A percentile compares a stretch with the other conserved stretches of the same genome.
Evolutionary conservation across 2,113 vertebrate genomes (phyloP).

Genomic region (Ellobius talpinus): DNA sequence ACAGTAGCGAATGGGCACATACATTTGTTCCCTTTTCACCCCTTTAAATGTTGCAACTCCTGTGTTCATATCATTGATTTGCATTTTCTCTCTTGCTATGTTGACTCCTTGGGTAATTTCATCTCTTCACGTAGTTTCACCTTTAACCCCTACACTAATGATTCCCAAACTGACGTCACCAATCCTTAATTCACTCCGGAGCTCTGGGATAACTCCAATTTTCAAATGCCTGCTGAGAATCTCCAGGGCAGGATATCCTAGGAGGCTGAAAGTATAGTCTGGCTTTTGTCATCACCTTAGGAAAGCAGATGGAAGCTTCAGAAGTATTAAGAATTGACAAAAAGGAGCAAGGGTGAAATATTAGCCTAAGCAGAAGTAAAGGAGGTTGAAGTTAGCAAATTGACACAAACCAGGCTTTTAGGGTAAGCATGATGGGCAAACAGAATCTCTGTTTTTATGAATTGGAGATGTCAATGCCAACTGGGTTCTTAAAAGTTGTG

Average conservation of each 20-base stretch:
- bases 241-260: slow-evolving; percentile 77
- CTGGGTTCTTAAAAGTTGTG: slow-evolving; percentile 45
- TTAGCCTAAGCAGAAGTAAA: slow-evolving; percentile 52
- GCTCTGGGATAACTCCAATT: slow-evolving; percentile 76
- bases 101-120: slow-evolving; percentile 72
- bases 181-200: slow-evolving; percentile 72
- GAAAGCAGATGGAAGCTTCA: slow-evolving; percentile 62
- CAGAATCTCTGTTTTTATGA: slow-evolving; percentile 19
- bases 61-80: slow-evolving; percentile 67
- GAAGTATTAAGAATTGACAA: slow-evolving; percentile 49
- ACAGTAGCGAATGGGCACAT: too few species aligned
- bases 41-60: slow-evolving; percentile 55
- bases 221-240: slow-evolving; percentile 76
- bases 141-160: slow-evolving; percentile 77
- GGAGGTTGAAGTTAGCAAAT: slow-evolving; percentile 27
- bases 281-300: slow-evolving; percentile 75
- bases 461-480: background rate
- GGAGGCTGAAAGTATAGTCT: slow-evolving; percentile 67
- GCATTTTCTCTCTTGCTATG: slow-evolving; percentile 67
- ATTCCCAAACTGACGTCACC: slow-evolving; percentile 72
- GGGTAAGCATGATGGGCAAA: slow-evolving; percentile 17
- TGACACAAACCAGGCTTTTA: slow-evolving; percentile 30
- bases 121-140: slow-evolving; percentile 72
- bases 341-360: background rate
- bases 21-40: background rate